Evolutionary conservation across 1,140 invertebrate species (phyloP).

Genomic region (Gryon sp.): DNA sequence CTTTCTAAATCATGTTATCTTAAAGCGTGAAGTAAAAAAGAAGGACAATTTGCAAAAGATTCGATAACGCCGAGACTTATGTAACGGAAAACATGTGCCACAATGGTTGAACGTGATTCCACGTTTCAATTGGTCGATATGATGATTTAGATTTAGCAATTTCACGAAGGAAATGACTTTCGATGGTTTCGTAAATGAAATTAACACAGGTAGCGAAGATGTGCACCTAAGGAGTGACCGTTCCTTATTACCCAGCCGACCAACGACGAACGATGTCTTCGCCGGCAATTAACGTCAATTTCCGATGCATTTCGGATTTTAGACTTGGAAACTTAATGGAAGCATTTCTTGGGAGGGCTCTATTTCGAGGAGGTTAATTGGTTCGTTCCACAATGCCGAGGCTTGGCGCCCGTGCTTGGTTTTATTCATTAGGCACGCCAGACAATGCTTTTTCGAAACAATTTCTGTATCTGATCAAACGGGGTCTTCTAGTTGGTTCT

Average conservation of each 20-base stretch:
- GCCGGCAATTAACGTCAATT: conserved; percentile 59
- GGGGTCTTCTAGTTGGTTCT: too few relatives aligned
- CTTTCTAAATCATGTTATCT: conserved; percentile 52
- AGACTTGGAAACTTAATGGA: background rate
- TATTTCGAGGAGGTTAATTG: conserved; percentile 31
- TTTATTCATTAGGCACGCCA: conserved; percentile 13
- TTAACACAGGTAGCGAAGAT: conserved; percentile 65
- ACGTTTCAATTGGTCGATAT: too few relatives aligned
- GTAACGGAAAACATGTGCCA: conserved; percentile 33
- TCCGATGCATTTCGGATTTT: conserved; percentile 55
- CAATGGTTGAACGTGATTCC: conserved; percentile 20
- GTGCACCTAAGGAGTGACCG: conserved; percentile 53
- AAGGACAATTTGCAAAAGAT: conserved; percentile 54
- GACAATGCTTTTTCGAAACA: conserved; percentile 18
- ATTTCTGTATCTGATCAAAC: too few relatives aligned
- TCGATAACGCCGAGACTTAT: conserved; percentile 33
- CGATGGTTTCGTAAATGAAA: conserved; percentile 67
- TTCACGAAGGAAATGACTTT: conserved; percentile 76
- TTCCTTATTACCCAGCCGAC: conserved; percentile 45
- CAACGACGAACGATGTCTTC: conserved; percentile 43
- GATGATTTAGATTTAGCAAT: conserved; percentile 78
- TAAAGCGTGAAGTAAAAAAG: conserved; percentile 29
- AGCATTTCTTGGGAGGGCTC: conserved; percentile 14
- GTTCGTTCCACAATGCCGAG: conserved; percentile 4
- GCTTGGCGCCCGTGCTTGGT: background rate